These are phyloP conservation scores for Tetramorium alpestre DNA, from an alignment of 1,140 invertebrate genomes.

Conservation along the genomic window DNA sequence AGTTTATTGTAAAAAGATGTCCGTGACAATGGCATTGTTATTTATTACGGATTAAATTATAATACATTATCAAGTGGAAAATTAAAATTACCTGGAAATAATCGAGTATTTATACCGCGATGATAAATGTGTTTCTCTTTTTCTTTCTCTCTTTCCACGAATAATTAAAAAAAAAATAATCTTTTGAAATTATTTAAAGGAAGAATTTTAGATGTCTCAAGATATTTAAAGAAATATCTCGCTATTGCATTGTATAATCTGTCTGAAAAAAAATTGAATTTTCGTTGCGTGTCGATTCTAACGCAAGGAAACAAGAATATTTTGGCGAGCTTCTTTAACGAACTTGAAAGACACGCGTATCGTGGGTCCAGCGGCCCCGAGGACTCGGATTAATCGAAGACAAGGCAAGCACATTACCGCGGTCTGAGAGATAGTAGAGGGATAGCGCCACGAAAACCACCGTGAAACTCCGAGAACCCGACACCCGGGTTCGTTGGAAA, in stretches of 20 bases:
- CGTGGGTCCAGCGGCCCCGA: conserved; percentile 62
- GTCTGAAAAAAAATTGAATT: background rate
- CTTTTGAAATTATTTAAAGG: background rate
- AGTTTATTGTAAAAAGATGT: background rate
- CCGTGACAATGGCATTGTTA: no score
- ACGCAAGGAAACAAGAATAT: background rate
- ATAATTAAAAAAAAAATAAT: background rate
- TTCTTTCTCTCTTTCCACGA: background rate
- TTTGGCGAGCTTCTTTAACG: conserved; percentile 22
- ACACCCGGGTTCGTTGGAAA: conserved; percentile 71
- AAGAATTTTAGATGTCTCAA: background rate
- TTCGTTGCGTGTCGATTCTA: background rate
- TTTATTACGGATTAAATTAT: background rate
- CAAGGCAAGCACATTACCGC: conserved; percentile 84
- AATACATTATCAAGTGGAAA: background rate
- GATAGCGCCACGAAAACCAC: conserved; percentile 79
- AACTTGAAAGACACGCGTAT: conserved; percentile 68
- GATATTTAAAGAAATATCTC: background rate
- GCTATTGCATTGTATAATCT: background rate
- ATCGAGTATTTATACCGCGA: background rate
- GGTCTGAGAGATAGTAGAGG: conserved; percentile 67
- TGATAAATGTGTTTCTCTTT: background rate
- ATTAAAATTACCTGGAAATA: background rate
- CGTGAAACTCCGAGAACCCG: conserved; percentile 79
- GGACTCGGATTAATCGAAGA: conserved; percentile 83